phyloP scores from a whole-genome alignment of 2,113 vertebrate genomes.

The Stigmatopora argus region DNA sequence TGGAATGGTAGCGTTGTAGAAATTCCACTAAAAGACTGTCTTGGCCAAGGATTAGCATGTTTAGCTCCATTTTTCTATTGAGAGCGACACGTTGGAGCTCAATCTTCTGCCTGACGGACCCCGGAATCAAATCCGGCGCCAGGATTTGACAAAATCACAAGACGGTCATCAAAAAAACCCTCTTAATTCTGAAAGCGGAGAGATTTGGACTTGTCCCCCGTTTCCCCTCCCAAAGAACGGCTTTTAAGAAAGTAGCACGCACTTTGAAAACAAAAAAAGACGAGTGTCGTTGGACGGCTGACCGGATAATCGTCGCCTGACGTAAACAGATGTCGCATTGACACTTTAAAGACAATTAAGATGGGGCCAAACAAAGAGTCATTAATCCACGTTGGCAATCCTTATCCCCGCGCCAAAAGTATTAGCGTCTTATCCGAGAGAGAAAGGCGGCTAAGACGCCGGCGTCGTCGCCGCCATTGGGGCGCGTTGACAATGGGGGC shows the following conservation, averaged over 20 bases:
- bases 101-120: conserved; percentile 18
- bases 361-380: conserved; percentile 49
- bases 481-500: conserved; percentile 65
- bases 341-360: conserved; percentile 61
- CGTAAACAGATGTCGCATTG: conserved; percentile 65
- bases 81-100: conserved; percentile 43
- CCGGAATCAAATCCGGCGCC: conserved; percentile 24
- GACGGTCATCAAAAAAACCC: conserved; percentile 1
- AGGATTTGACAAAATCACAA: conserved; percentile 28
- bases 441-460: conserved; percentile 70
- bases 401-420: conserved; percentile 63
- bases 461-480: conserved; percentile 61
- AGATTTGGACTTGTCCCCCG: conserved; percentile 15
- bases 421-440: conserved; percentile 68
- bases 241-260: conserved; percentile 43
- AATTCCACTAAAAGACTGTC: background rate
- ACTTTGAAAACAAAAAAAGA: conserved; percentile 42
- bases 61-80: conserved; percentile 56
- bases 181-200: conserved; percentile 15
- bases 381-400: conserved; percentile 69
- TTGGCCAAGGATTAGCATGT: conserved; percentile 17
- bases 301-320: conserved; percentile 67
- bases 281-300: conserved; percentile 58
- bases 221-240: conserved; percentile 20
- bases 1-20: too few species aligned